A percentile compares a stretch with the other conserved stretches of the same genome.
Conservation (phyloP, 1,140 invertebrate species). For the Lycorma delicatula region DNA sequence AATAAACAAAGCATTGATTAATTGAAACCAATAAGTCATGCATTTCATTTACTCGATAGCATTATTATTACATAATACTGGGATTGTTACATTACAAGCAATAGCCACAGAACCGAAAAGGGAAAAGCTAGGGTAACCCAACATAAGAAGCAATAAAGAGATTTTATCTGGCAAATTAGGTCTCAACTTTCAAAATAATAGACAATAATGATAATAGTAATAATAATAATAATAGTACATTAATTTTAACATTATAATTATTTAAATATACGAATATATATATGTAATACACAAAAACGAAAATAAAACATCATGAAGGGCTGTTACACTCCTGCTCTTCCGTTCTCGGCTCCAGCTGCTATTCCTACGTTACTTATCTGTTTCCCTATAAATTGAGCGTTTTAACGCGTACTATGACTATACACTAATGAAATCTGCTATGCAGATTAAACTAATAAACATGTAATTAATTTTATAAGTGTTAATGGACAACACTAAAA, state of each 20-base stretch:
- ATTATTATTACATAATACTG: slow-evolving; percentile 31
- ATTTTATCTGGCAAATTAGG: no score
- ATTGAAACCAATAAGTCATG: slow-evolving; percentile 29
- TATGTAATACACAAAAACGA: no score
- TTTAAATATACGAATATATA: no score
- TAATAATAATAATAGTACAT: no score
- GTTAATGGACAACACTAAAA: not conserved
- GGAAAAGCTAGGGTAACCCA: not conserved
- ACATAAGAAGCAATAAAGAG: no score
- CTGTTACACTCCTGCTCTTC: not conserved
- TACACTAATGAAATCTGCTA: slow-evolving; percentile 14
- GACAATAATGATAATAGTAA: no score
- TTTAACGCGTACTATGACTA: slow-evolving; percentile 13
- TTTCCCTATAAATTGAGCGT: slow-evolving; percentile 10
- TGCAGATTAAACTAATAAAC: slow-evolving; percentile 16
- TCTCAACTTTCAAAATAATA: no score
- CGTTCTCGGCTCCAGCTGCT: not conserved
- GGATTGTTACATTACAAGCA: slow-evolving; percentile 25
- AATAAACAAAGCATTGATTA: slow-evolving; percentile 28
- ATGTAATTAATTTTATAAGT: slow-evolving; percentile 8
- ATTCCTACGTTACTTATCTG: slow-evolving; percentile 5
- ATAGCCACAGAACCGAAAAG: slow-evolving; percentile 7
- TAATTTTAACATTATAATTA: no score
- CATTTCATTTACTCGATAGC: slow-evolving; percentile 28
- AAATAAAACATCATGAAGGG: no score